Evolutionary conservation across 2,797 vertebrate genomes (phyloP).

Genomic region (Takifugu ocellatus): DNA sequence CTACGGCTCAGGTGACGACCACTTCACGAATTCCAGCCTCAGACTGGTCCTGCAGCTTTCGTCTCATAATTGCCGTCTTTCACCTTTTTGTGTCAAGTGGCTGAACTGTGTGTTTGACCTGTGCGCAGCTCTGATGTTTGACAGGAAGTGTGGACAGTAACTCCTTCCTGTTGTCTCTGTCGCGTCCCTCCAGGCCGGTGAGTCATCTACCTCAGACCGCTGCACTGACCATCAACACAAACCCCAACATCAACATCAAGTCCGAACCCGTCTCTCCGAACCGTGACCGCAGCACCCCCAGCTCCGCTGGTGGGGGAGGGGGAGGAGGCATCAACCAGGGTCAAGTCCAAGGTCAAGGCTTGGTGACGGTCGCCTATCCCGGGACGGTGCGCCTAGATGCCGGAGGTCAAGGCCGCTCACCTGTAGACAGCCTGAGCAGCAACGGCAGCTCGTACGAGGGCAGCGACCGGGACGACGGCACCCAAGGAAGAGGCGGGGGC

Average conservation of each 20-base stretch:
- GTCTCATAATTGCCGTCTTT: no score
- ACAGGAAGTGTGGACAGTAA: no score
- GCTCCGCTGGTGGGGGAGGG: slow-evolving; percentile 54
- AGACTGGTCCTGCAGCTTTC: no score
- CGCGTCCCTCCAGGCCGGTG: slow-evolving; percentile 77
- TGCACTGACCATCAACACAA: slow-evolving; percentile 90
- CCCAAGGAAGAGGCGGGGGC: slow-evolving; percentile 78
- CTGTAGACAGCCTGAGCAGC: slow-evolving; percentile 93
- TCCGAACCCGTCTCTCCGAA: slow-evolving; percentile 92
- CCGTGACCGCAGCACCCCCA: slow-evolving; percentile 88
- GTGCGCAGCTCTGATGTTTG: no score
- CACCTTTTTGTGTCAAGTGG: no score
- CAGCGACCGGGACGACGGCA: slow-evolving; percentile 85
- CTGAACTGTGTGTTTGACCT: no score
- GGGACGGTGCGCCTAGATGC: slow-evolving; percentile 73
- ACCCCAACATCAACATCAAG: slow-evolving; percentile 93
- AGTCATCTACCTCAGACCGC: slow-evolving; percentile 84
- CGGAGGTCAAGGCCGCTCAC: slow-evolving; percentile 79
- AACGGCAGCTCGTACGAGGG: slow-evolving; percentile 92
- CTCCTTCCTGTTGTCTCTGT: not conserved
- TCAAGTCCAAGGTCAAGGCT: slow-evolving; percentile 49
- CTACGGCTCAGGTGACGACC: no score
- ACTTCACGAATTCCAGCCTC: no score
- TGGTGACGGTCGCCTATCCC: slow-evolving; percentile 71
- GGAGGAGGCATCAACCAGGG: slow-evolving; percentile 10